A percentile compares a stretch with the other conserved stretches of the same genome.
Conservation (phyloP, 2,113 vertebrate species). For the Desmodus rotundus region DNA sequence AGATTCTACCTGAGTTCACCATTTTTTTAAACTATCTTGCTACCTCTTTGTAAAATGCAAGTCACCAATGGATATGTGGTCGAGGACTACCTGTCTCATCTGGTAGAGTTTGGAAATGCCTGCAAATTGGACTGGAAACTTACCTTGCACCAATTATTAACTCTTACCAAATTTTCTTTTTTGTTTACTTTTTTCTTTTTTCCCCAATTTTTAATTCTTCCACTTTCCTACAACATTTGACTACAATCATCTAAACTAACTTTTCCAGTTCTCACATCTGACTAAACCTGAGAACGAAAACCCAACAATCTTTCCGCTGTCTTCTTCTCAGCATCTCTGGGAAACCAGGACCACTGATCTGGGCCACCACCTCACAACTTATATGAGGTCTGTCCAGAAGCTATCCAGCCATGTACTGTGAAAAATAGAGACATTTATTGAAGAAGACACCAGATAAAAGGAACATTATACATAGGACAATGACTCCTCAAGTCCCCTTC, state of each 20-base stretch:
- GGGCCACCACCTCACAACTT: background rate
- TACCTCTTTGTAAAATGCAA: background rate
- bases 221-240: background rate
- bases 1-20: background rate
- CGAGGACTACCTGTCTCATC: background rate
- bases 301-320: background rate
- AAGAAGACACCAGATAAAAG: no score
- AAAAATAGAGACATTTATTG: no score
- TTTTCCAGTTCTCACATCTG: background rate
- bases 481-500: no score
- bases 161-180: background rate
- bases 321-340: background rate
- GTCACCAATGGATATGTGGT: background rate
- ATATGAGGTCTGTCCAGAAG: no score
- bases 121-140: background rate
- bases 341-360: background rate
- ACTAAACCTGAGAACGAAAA: background rate
- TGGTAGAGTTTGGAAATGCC: background rate
- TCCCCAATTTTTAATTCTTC: background rate
- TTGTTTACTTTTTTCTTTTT: no score
- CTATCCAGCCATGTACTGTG: no score
- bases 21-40: background rate
- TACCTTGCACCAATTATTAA: background rate
- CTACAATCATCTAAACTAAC: background rate
- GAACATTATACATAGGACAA: no score